Conservation (phyloP, 2,113 vertebrate genomes). For the Ailurus styani region DNA sequence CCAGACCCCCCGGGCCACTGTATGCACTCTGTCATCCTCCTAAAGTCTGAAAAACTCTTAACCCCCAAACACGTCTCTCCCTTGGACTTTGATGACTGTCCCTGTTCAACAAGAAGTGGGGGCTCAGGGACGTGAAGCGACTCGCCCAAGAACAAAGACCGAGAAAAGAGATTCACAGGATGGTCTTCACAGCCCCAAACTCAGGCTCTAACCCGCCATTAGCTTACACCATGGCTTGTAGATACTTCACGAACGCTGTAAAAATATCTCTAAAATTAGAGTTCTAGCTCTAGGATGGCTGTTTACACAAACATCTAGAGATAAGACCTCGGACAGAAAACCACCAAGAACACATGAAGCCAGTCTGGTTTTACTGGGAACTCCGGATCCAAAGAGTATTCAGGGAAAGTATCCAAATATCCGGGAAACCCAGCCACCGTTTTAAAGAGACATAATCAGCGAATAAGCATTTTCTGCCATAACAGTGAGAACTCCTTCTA, state of each 20-base stretch:
- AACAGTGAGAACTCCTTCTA: background rate
- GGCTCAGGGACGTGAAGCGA: background rate
- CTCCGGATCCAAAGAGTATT: background rate
- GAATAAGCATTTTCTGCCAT: background rate
- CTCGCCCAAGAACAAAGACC: background rate
- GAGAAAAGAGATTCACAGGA: background rate
- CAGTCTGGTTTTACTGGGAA: background rate
- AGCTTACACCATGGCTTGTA: background rate
- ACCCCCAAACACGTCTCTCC: background rate
- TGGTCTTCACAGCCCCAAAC: background rate
- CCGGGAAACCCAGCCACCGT: background rate
- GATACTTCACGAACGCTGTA: background rate
- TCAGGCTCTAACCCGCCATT: background rate
- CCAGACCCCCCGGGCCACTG: background rate
- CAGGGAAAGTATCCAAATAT: background rate
- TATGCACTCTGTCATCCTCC: background rate
- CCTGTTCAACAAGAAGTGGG: background rate
- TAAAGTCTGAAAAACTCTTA: background rate
- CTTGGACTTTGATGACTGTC: background rate
- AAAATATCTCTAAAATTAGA: background rate
- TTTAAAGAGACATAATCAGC: background rate
- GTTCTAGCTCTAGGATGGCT: background rate
- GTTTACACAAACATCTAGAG: background rate
- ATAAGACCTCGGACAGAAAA: background rate
- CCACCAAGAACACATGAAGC: background rate